Conservation (phyloP, 2,888 invertebrate species). For the Microctonus brassicae region DNA sequence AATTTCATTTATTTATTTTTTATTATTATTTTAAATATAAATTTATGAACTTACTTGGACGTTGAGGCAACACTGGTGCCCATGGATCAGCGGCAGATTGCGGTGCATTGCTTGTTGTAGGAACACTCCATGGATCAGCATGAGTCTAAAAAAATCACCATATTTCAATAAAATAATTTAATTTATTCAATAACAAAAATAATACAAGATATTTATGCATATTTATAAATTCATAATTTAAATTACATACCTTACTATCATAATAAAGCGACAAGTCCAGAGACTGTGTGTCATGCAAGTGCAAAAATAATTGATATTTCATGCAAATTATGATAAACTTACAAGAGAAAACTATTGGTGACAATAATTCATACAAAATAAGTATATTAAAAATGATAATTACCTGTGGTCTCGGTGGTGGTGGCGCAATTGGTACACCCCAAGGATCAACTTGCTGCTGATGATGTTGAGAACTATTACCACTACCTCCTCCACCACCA, state of each 20-base stretch:
- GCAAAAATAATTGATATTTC: conserved; percentile 35
- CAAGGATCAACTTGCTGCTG: conserved; percentile 78
- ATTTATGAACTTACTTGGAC: conserved; percentile 60
- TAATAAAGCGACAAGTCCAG: conserved; percentile 63
- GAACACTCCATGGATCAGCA: conserved; percentile 76
- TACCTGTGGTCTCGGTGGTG: conserved; percentile 74
- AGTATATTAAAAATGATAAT: conserved; percentile 12
- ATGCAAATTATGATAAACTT: conserved; percentile 42
- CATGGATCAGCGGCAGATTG: conserved; percentile 74
- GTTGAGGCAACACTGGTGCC: conserved; percentile 71
- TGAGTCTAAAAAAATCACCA: conserved; percentile 39
- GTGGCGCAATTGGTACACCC: conserved; percentile 76
- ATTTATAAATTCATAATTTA: background rate
- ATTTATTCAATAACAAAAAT: conserved; percentile 2
- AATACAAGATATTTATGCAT: conserved; percentile 8
- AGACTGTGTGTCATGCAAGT: conserved; percentile 56
- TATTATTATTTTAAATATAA: background rate
- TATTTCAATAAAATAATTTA: background rate
- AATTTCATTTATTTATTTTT: background rate
- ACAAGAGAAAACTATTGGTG: background rate
- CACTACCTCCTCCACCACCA: conserved; percentile 73
- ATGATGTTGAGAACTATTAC: too few relatives aligned
- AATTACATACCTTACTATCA: conserved; percentile 50
- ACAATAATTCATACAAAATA: conserved; percentile 21
- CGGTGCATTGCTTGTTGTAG: conserved; percentile 68